phyloP scores from a whole-genome alignment of 30 jellyfish, hydroid and myxozoan species.

The Catostylus mosaicus region DNA sequence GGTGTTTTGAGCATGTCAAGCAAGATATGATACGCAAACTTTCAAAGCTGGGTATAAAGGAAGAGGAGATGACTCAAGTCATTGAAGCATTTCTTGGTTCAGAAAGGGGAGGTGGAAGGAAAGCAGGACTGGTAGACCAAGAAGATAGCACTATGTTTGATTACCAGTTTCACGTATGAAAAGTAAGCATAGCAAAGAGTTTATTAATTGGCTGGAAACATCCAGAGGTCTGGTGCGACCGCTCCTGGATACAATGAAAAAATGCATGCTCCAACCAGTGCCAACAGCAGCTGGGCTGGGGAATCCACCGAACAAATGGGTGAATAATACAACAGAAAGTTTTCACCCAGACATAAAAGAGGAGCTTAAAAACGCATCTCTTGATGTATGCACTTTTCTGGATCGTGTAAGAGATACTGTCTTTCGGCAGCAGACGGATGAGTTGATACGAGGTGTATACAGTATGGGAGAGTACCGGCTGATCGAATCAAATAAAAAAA shows the following conservation, averaged over 20 bases:
- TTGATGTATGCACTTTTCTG: constrained; percentile 8
- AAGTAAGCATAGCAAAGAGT: constrained; percentile 1
- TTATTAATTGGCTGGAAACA: constrained; percentile 15
- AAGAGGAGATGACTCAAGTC: neutral
- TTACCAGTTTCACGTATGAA: neutral
- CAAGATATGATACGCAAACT: constrained; percentile 6
- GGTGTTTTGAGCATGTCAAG: constrained; percentile 34
- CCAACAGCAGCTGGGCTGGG: constrained; percentile 50
- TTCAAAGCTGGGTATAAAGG: neutral
- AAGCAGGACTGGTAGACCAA: constrained; percentile 24
- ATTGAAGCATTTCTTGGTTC: constrained; percentile 2
- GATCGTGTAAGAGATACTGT: constrained; percentile 5
- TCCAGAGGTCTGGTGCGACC: constrained; percentile 17
- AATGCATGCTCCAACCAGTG: constrained; percentile 34
- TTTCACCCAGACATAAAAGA: constrained; percentile 28
- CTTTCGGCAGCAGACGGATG: constrained; percentile 2
- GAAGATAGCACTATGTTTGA: constrained; percentile 5
- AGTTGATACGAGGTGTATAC: constrained; percentile 9
- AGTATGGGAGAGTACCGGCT: constrained; percentile 51
- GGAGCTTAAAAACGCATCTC: constrained; percentile 1
- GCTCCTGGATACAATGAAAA: constrained; percentile 5
- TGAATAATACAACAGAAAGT: constrained; percentile 14
- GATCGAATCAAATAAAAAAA: neutral
- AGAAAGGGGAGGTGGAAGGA: constrained; percentile 10
- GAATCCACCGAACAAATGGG: constrained; percentile 54